Evolutionary conservation across 2,888 invertebrate species (phyloP).

Genomic region (Lasioglossum calceatum): DNA sequence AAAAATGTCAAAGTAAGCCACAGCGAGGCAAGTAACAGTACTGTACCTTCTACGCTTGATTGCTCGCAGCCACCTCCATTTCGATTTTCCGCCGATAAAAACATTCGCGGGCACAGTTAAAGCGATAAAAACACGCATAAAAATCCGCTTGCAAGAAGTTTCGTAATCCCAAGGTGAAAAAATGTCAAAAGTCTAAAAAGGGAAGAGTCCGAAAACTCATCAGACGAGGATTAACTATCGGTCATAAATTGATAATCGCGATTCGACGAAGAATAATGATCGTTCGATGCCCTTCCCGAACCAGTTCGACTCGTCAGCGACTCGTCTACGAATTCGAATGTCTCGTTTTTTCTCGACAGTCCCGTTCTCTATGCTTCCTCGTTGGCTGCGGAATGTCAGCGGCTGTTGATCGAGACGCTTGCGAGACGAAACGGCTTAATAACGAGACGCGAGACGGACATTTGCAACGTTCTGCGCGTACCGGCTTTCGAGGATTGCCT

Average conservation of each 20-base stretch:
- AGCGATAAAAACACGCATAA: background rate
- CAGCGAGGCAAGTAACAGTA: too few species aligned
- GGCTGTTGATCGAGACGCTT: conserved; percentile 15
- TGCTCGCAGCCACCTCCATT: background rate
- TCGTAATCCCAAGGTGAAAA: background rate
- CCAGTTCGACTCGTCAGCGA: conserved; percentile 43
- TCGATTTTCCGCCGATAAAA: background rate
- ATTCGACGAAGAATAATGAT: background rate
- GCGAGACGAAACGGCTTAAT: conserved; percentile 26
- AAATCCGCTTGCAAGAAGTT: background rate
- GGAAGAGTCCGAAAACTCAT: background rate
- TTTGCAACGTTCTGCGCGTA: background rate
- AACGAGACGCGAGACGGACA: conserved; percentile 4
- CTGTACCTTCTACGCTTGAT: background rate
- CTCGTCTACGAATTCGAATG: conserved; percentile 47
- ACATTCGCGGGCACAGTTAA: background rate
- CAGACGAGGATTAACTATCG: background rate
- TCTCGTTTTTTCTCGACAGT: conserved; percentile 34
- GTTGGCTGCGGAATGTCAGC: background rate
- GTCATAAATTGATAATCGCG: background rate
- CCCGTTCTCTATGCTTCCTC: conserved; percentile 36
- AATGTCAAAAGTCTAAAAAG: background rate
- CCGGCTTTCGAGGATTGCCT: conserved; percentile 15
- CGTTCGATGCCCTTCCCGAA: conserved; percentile 48
- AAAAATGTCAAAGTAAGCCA: too few species aligned